Percentiles rank a stretch among this genome's conserved stretches.
Conservation (phyloP, 1,140 invertebrate species). For the Diabrotica virgifera region DNA sequence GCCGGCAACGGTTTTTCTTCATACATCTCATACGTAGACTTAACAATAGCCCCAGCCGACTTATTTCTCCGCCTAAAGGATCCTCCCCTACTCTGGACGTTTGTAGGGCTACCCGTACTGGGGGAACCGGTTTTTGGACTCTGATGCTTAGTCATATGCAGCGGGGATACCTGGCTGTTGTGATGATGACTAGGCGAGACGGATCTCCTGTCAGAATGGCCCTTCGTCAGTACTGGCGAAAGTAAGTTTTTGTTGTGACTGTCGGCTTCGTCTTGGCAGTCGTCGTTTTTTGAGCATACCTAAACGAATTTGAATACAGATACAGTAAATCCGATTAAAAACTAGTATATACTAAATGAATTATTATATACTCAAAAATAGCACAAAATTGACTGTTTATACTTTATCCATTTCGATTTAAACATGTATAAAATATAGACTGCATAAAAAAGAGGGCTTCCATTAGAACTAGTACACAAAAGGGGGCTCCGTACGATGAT, state of each 20-base stretch:
- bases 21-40: slow-evolving; percentile 81
- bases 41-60: slow-evolving; percentile 63
- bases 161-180: slow-evolving; percentile 51
- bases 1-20: slow-evolving; percentile 82
- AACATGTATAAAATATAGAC: no score
- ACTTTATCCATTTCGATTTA: no score
- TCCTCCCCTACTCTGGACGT: slow-evolving; percentile 53
- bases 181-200: slow-evolving; percentile 32
- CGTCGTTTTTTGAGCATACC: slow-evolving; percentile 44
- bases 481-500: no score
- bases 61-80: slow-evolving; percentile 69
- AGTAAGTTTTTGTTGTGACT: slow-evolving; percentile 32
- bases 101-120: slow-evolving; percentile 44
- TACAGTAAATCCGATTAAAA: no score
- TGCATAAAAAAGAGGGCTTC: no score
- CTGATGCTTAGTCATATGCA: slow-evolving; percentile 46
- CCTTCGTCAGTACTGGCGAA: slow-evolving; percentile 39
- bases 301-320: slow-evolving; percentile 8
- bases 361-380: no score
- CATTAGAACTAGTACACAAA: no score
- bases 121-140: slow-evolving; percentile 46
- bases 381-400: no score
- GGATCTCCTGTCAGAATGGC: slow-evolving; percentile 32
- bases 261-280: slow-evolving; percentile 35
- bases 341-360: no score